phyloP scores from a whole-genome alignment of 2,113 vertebrate species.

The Eurypyga helias region DNA sequence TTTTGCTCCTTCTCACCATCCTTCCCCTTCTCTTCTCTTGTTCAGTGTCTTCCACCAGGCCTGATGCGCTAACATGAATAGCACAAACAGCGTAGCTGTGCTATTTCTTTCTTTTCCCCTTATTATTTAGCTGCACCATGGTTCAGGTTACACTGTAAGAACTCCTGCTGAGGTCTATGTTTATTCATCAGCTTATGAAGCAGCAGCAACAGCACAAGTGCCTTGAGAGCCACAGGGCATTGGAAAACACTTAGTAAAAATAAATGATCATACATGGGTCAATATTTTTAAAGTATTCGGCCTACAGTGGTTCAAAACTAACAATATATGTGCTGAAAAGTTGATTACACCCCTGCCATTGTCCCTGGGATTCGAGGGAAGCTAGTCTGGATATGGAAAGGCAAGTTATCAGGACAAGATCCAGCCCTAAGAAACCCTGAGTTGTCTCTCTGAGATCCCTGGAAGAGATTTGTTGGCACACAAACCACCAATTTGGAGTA shows the following conservation, averaged over 20 bases:
- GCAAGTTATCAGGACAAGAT: background rate
- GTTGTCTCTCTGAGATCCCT: background rate
- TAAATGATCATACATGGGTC: background rate
- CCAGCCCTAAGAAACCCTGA: background rate
- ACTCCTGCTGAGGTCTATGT: background rate
- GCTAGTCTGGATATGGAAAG: background rate
- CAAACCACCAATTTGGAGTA: background rate
- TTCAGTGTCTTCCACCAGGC: background rate
- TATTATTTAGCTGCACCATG: background rate
- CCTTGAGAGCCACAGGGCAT: background rate
- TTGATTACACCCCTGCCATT: background rate
- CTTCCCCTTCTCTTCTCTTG: background rate
- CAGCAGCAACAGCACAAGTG: background rate
- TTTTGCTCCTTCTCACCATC: background rate
- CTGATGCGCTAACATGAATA: accelerated
- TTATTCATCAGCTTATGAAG: background rate
- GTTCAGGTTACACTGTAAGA: background rate
- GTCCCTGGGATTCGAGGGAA: background rate
- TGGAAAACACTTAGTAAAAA: background rate
- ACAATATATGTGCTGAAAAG: background rate
- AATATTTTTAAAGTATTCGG: background rate
- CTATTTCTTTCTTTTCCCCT: background rate
- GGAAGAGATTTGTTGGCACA: background rate
- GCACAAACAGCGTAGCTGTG: background rate
- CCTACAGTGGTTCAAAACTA: background rate